Evolutionary conservation across 2,797 vertebrate genomes (phyloP).

Genomic region (Chromis chromis): DNA sequence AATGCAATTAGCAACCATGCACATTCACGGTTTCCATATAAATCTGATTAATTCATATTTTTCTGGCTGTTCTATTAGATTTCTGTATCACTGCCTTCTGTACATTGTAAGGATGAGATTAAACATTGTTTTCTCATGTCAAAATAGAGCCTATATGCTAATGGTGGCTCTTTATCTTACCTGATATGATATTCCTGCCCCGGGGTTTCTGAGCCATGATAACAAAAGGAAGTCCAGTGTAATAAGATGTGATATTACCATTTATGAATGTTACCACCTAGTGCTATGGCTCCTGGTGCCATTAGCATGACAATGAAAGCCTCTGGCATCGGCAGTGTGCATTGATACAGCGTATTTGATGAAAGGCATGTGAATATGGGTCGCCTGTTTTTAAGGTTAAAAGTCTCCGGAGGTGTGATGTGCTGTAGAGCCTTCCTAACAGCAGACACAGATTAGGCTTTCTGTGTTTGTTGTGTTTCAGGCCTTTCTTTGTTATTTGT

Average conservation of each 20-base stretch:
- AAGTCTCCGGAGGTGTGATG: constrained; percentile 46
- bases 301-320: constrained; percentile 87
- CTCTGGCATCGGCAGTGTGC: constrained; percentile 69
- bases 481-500: constrained; percentile 56
- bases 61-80: constrained; percentile 52
- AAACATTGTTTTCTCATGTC: constrained; percentile 69
- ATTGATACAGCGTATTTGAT: constrained; percentile 69
- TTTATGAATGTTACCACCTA: constrained; percentile 79
- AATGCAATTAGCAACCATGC: constrained; percentile 56
- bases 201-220: constrained; percentile 60
- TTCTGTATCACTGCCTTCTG: constrained; percentile 48
- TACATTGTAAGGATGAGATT: constrained; percentile 53
- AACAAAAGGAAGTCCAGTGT: constrained; percentile 76
- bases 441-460: constrained; percentile 15
- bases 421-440: constrained; percentile 32
- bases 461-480: constrained; percentile 42
- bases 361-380: constrained; percentile 74
- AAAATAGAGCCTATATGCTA: constrained; percentile 60
- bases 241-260: constrained; percentile 81
- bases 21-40: constrained; percentile 58
- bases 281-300: constrained; percentile 62
- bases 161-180: constrained; percentile 69
- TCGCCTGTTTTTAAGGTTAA: constrained; percentile 66
- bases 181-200: constrained; percentile 68
- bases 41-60: constrained; percentile 62